These are phyloP conservation scores for Microdon myrmicae DNA, from an alignment of 2,888 invertebrate genomes.

Conservation along the genomic window DNA sequence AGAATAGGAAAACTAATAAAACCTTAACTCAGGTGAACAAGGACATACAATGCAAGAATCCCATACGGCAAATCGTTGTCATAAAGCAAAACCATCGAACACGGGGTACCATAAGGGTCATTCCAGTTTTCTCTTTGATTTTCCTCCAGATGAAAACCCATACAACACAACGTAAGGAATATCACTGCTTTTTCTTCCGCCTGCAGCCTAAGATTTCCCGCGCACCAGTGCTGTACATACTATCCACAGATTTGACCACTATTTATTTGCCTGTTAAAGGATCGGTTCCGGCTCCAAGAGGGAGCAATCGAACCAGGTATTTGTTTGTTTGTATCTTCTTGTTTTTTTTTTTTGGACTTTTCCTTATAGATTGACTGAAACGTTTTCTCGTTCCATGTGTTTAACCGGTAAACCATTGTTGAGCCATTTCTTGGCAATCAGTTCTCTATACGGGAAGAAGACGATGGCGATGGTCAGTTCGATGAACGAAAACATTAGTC, in stretches of 20 bases:
- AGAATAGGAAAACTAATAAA: constrained; percentile 49
- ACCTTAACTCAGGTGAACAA: constrained; percentile 47
- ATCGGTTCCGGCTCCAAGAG: constrained; percentile 49
- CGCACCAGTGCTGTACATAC: constrained; percentile 9
- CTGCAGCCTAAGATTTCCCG: constrained; percentile 20
- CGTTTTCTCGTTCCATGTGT: constrained; percentile 22
- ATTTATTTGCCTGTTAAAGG: constrained; percentile 50
- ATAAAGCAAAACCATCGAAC: constrained; percentile 52
- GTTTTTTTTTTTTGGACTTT: constrained; percentile 11
- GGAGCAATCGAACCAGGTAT: constrained; percentile 22
- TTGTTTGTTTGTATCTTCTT: too few relatives aligned
- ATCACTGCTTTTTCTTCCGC: constrained; percentile 11
- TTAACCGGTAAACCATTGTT: constrained; percentile 28
- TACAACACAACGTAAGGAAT: constrained; percentile 22
- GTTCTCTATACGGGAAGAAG: constrained; percentile 9
- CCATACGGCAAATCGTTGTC: constrained; percentile 51
- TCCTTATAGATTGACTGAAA: constrained; percentile 11
- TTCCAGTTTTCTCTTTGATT: constrained; percentile 12
- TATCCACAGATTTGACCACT: constrained; percentile 46
- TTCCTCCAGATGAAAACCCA: constrained; percentile 18
- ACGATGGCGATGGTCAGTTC: constrained; percentile 10
- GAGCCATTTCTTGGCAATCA: constrained; percentile 24
- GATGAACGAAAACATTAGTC: constrained; percentile 2
- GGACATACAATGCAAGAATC: constrained; percentile 45
- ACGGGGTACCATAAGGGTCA: constrained; percentile 49